phyloP scores from a whole-genome alignment of 2,888 invertebrate species.

The Eupithecia dodoneata region DNA sequence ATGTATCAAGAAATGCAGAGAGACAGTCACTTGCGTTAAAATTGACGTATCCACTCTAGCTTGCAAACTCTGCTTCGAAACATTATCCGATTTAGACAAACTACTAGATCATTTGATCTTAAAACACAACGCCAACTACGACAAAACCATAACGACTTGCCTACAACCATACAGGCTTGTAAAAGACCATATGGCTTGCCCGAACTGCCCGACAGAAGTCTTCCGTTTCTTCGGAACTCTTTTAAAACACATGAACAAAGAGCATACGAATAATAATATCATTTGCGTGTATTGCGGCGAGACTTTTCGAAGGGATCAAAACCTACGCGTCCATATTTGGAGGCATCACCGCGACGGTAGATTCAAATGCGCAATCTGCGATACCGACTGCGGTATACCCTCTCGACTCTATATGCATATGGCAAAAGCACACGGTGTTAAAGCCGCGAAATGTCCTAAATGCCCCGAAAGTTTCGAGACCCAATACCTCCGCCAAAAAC shows the following conservation, averaged over 20 bases:
- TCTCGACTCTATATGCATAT: slow-evolving; percentile 79
- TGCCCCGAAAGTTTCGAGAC: slow-evolving; percentile 79
- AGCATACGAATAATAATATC: slow-evolving; percentile 76
- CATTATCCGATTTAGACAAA: slow-evolving; percentile 64
- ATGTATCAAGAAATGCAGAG: slow-evolving; percentile 75
- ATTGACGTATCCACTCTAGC: slow-evolving; percentile 72
- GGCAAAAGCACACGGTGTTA: slow-evolving; percentile 75
- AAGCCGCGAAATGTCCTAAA: slow-evolving; percentile 75
- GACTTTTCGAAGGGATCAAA: slow-evolving; percentile 75
- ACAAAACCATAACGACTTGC: slow-evolving; percentile 73
- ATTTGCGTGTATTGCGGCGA: slow-evolving; percentile 79
- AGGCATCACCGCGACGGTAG: slow-evolving; percentile 74
- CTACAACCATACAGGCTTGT: slow-evolving; percentile 72
- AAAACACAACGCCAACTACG: slow-evolving; percentile 73
- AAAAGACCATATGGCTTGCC: slow-evolving; percentile 76
- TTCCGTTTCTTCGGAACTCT: slow-evolving; percentile 77
- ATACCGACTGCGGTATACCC: slow-evolving; percentile 74
- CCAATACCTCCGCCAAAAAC: slow-evolving; percentile 80
- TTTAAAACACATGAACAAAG: slow-evolving; percentile 75
- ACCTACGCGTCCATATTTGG: slow-evolving; percentile 76
- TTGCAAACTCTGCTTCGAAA: slow-evolving; percentile 75
- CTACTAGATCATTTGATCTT: slow-evolving; percentile 72
- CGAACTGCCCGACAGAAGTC: slow-evolving; percentile 69
- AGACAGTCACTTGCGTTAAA: slow-evolving; percentile 77
- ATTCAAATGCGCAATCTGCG: slow-evolving; percentile 74